Base-by-base conservation (phyloP, 1,140 invertebrate species). In the Drosophila truncata region DNA sequence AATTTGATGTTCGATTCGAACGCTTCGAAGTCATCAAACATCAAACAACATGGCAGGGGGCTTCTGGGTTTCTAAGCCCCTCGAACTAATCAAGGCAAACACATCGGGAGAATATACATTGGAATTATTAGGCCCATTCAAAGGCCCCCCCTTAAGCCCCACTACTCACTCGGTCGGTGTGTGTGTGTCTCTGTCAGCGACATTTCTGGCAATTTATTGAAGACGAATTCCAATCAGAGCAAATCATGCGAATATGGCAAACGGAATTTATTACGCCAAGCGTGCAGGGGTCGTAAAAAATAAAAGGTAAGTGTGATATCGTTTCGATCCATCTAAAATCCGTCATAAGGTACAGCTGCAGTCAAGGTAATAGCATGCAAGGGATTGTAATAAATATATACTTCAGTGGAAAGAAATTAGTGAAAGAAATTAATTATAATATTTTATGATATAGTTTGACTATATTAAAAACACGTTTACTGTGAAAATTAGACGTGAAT, bases 221-320 rank as follows among this genome's bases (percentile, higher is more conserved):
- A 81, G 85, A 82, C 70, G 82, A 69, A 73, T 90, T 88, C 85
- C 85, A 90, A 90, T 90, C 86, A 90, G 85, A 59, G 69, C 84
- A 90, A 90, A 90, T 90, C 85, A 90, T 90, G 85, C 85, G 85
- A 90, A 88, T 87, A 87, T 84, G 84, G 80, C 84, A 88, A 80
- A 60, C 77, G 70, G 69, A 81, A 90, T 88, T 88, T 88, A 88
- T 90, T 78, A 87, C 73, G 64, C 54, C 67, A 60, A 72, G 73
- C 85, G 76, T 78, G 67, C 72, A 60, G 46, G 52, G 71, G 67
- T 58, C 70, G 67, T 90, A 81, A 90, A 85, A 90, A 90, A 79
- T 90, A 90, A 90, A 90, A 90, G 85, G 86, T 90, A 90, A 90
- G 85, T 90, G 85, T 90, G 85, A 90, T 87, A 88, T 84, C 85